Evolutionary conservation across 1,140 invertebrate species (phyloP).

Genomic region (Bombus haemorrhoidalis): DNA sequence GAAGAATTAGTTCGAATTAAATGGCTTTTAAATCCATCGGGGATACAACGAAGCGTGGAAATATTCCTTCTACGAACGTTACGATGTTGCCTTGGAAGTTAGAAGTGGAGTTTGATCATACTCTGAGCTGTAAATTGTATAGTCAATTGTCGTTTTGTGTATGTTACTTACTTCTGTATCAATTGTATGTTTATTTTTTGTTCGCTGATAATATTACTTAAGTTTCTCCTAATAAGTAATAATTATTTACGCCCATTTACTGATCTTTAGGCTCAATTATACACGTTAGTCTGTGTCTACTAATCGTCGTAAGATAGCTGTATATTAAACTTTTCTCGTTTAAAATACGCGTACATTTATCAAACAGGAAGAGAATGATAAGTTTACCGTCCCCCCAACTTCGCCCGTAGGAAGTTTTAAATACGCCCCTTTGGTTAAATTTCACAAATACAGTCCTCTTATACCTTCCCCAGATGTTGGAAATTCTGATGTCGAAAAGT

Average conservation of each 20-base stretch:
- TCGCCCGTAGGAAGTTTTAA: not conserved
- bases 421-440: constrained; percentile 35
- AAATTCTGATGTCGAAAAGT: not conserved
- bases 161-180: not conserved
- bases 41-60: not conserved
- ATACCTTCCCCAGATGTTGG: not conserved
- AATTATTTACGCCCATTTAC: too few species aligned
- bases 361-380: constrained; percentile 1
- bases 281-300: too few species aligned
- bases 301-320: too few species aligned
- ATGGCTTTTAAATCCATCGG: not conserved
- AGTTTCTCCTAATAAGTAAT: not conserved
- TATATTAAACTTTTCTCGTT: too few species aligned
- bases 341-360: not conserved
- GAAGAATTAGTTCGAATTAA: not conserved
- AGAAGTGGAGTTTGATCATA: not conserved
- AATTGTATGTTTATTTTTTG: not conserved
- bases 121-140: constrained; percentile 8
- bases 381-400: not conserved
- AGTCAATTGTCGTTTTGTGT: not conserved
- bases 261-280: too few species aligned
- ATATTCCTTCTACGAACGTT: not conserved
- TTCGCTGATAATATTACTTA: not conserved
- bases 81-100: constrained; percentile 16
- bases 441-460: not conserved